Evolutionary conservation across 2,113 vertebrate genomes (phyloP).

Genomic region (Triplophysa dalaica): DNA sequence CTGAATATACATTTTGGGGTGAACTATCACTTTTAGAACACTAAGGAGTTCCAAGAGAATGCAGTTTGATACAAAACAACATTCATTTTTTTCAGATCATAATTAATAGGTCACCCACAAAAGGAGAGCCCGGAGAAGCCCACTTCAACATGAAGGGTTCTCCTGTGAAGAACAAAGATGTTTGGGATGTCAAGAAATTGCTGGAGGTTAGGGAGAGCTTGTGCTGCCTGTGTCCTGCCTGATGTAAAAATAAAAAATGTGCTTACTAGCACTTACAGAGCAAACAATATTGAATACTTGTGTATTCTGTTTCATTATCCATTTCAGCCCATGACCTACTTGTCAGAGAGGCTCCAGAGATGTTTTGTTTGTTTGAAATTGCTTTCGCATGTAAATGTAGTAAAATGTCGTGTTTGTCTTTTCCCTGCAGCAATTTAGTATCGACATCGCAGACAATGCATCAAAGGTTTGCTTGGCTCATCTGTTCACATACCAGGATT

Average conservation of each 20-base stretch:
- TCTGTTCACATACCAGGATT: conserved; percentile 97
- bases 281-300: neutral
- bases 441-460: conserved; percentile 90
- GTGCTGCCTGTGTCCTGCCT: neutral
- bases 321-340: neutral
- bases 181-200: conserved; percentile 94
- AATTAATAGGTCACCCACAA: conserved; percentile 81
- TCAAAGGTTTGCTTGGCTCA: conserved; percentile 92
- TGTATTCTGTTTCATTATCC: neutral
- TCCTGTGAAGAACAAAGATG: conserved; percentile 79
- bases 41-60: neutral
- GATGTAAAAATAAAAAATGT: neutral
- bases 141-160: conserved; percentile 93
- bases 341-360: neutral
- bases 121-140: conserved; percentile 50
- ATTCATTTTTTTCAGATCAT: conserved; percentile 78
- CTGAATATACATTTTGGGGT: too few species aligned
- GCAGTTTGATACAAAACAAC: neutral
- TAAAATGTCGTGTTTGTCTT: neutral
- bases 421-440: conserved; percentile 87
- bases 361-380: neutral
- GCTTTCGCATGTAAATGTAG: neutral
- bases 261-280: neutral
- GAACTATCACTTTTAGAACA: neutral
- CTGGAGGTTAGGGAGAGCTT: conserved; percentile 78